Conservation (phyloP, 2,113 vertebrate genomes). For the Eolophus roseicapilla region DNA sequence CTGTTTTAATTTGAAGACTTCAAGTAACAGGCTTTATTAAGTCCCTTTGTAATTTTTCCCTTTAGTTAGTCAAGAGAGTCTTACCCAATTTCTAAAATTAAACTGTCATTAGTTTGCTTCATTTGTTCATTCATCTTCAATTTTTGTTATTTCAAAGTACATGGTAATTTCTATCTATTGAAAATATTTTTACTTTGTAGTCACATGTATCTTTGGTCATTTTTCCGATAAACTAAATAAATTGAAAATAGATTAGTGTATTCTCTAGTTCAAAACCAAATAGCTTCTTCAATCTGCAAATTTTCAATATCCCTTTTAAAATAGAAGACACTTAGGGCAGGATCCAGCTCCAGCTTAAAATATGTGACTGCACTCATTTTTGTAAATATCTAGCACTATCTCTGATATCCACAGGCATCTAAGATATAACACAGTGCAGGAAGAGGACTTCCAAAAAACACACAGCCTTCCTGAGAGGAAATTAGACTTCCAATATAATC, state of each 20-base stretch:
- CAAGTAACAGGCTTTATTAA: neutral
- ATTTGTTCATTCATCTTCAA: neutral
- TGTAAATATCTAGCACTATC: neutral
- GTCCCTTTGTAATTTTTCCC: neutral
- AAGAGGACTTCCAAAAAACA: neutral
- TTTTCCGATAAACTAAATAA: neutral
- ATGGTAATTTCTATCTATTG: neutral
- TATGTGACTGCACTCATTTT: neutral
- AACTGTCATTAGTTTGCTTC: neutral
- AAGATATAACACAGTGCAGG: neutral
- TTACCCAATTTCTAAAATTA: neutral
- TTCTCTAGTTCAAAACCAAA: neutral
- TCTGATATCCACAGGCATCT: neutral
- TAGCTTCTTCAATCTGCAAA: neutral
- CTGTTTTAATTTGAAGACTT: neutral
- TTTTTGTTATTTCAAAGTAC: neutral
- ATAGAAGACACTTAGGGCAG: neutral
- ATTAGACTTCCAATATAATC: neutral
- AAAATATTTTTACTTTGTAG: neutral
- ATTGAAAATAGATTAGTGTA: neutral
- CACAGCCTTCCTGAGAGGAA: neutral
- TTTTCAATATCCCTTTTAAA: slow-evolving; percentile 1
- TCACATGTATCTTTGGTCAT: neutral
- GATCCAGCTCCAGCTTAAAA: neutral
- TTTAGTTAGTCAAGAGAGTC: neutral